Evolutionary conservation across 2,113 vertebrate species (phyloP).

Genomic region (Gavialis gangeticus): DNA sequence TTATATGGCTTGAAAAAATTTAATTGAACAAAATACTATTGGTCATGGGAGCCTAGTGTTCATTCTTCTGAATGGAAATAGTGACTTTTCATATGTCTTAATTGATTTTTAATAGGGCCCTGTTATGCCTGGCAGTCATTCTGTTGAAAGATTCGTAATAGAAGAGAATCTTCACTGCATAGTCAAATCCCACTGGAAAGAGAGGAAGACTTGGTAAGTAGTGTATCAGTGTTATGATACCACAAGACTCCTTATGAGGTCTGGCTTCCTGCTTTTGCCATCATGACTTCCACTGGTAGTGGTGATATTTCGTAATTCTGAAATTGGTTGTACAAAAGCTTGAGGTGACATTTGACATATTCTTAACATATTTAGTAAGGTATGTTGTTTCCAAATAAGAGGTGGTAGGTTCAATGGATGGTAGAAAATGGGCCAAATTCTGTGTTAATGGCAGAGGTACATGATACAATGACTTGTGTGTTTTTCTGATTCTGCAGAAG

Average conservation of each 20-base stretch:
- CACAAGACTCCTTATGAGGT: neutral
- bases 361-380: neutral
- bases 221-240: accelerated
- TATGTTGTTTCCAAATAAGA: neutral
- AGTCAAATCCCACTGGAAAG: conserved; percentile 96
- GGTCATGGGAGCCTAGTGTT: too few species aligned
- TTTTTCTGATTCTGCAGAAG: neutral
- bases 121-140: conserved; percentile 98
- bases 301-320: neutral
- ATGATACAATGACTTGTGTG: neutral
- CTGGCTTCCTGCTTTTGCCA: neutral
- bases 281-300: neutral
- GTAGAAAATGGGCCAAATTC: neutral
- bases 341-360: accelerated
- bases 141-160: conserved; percentile 96
- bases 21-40: neutral
- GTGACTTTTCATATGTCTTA: neutral
- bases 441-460: neutral
- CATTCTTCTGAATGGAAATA: neutral
- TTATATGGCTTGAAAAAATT: neutral
- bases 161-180: conserved; percentile 98
- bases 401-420: accelerated
- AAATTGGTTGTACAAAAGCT: neutral
- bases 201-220: conserved; percentile 94
- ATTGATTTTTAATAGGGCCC: conserved; percentile 85